These are phyloP conservation scores for Pantherophis alleghaniensis DNA, from an alignment of 2,797 vertebrate genomes.

Conservation along the genomic window DNA sequence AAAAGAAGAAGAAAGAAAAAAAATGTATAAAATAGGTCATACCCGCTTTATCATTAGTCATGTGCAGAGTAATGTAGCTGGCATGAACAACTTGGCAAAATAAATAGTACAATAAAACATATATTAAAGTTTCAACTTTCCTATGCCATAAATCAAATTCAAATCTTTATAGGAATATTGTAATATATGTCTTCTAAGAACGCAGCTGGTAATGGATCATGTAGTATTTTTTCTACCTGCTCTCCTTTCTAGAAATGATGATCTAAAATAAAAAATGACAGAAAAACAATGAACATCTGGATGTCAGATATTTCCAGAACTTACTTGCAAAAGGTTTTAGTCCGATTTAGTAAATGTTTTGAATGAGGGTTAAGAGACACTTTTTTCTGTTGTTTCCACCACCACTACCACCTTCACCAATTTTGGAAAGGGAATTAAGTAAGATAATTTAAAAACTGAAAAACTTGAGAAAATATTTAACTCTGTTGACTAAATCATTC, in stretches of 20 bases:
- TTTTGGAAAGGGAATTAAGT: slow-evolving; percentile 41
- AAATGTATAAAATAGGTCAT: background rate
- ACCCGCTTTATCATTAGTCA: background rate
- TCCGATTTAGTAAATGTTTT: slow-evolving; percentile 28
- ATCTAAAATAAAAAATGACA: background rate
- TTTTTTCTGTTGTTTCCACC: background rate
- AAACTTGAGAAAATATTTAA: slow-evolving; percentile 61
- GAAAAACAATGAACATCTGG: background rate
- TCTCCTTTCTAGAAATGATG: background rate
- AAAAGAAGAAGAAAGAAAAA: background rate
- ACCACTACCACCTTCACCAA: background rate
- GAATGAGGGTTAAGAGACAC: background rate
- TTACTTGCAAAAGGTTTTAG: background rate
- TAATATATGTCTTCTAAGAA: background rate
- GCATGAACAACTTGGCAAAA: background rate
- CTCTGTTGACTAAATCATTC: slow-evolving; percentile 65
- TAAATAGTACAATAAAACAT: background rate
- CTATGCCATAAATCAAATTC: background rate
- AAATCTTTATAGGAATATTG: background rate
- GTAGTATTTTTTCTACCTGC: background rate
- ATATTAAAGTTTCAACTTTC: background rate
- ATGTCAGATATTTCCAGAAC: slow-evolving; percentile 26
- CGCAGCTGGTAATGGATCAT: background rate
- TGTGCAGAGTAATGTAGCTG: background rate
- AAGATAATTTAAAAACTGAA: slow-evolving; percentile 51